A percentile compares a stretch with the other conserved stretches of the same genome.
Evolutionary conservation across 2,113 vertebrate genomes (phyloP).

Genomic region (Halichoeres trimaculatus): DNA sequence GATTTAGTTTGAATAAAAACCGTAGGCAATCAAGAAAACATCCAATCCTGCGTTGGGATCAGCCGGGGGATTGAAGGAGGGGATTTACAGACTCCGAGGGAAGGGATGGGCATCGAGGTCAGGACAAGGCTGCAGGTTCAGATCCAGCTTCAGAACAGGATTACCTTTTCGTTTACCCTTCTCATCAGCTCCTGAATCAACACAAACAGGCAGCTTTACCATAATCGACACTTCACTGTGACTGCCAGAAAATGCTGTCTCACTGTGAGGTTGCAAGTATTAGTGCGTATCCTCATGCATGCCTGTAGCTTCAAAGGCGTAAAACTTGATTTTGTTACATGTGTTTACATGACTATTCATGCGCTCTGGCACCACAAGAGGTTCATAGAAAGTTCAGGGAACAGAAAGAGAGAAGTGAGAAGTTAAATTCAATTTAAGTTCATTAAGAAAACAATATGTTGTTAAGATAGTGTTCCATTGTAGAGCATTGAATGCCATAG

Average conservation of each 20-base stretch:
- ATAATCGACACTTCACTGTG: constrained; percentile 31
- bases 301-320: background rate
- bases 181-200: constrained; percentile 20
- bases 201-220: constrained; percentile 6
- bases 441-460: background rate
- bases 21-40: constrained; percentile 67
- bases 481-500: too few relatives aligned
- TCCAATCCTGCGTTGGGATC: constrained; percentile 62
- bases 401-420: background rate
- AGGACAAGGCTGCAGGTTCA: constrained; percentile 40
- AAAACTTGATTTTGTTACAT: background rate
- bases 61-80: constrained; percentile 64
- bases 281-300: background rate
- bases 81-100: constrained; percentile 60
- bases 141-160: constrained; percentile 48
- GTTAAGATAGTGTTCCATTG: too few relatives aligned
- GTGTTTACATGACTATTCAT: background rate
- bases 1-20: constrained; percentile 70
- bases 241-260: constrained; percentile 14
- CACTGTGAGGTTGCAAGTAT: background rate
- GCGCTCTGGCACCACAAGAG: background rate
- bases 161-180: constrained; percentile 49
- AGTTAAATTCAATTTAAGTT: background rate
- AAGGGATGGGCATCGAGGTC: constrained; percentile 31
- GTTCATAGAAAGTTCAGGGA: background rate